A percentile compares a stretch with the other conserved stretches of the same genome.
These are phyloP conservation scores for Laticauda colubrina DNA, from an alignment of 2,113 vertebrate species.

Conservation along the genomic window DNA sequence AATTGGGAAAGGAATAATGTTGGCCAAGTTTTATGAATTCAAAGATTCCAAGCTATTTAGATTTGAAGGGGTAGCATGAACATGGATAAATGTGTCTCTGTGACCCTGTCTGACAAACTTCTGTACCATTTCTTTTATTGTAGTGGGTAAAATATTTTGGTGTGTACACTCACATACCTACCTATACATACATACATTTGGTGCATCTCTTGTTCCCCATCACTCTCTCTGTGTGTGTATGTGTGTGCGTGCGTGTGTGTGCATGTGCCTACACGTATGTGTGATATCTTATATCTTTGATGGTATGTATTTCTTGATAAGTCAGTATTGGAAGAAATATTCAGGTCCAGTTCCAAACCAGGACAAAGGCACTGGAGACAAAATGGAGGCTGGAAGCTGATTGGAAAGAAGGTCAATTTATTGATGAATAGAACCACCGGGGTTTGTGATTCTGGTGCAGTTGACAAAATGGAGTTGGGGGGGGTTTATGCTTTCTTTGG, in stretches of 20 bases:
- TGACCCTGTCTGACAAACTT: not conserved
- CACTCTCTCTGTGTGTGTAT: not conserved
- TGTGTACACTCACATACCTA: not conserved
- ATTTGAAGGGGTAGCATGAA: too few species aligned
- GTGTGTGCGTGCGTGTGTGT: too few species aligned
- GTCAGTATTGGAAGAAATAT: not conserved
- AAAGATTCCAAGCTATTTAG: not conserved
- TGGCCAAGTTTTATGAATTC: not conserved
- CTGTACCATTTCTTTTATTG: not conserved
- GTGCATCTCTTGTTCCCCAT: not conserved
- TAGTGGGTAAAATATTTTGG: not conserved
- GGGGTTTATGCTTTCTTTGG: too few species aligned
- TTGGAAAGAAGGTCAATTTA: too few species aligned
- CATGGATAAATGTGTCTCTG: not conserved
- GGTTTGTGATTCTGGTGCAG: too few species aligned
- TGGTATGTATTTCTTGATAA: not conserved
- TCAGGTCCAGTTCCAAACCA: too few species aligned
- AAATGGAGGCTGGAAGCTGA: too few species aligned
- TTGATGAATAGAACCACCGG: too few species aligned
- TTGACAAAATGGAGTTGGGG: too few species aligned
- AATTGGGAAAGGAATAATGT: not conserved
- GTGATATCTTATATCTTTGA: not conserved
- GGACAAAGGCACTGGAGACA: too few species aligned
- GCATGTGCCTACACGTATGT: fast-evolving
- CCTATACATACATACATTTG: not conserved